These are phyloP conservation scores for Zaprionus kolodkinae DNA, from an alignment of 1,140 invertebrate species.

Conservation along the genomic window DNA sequence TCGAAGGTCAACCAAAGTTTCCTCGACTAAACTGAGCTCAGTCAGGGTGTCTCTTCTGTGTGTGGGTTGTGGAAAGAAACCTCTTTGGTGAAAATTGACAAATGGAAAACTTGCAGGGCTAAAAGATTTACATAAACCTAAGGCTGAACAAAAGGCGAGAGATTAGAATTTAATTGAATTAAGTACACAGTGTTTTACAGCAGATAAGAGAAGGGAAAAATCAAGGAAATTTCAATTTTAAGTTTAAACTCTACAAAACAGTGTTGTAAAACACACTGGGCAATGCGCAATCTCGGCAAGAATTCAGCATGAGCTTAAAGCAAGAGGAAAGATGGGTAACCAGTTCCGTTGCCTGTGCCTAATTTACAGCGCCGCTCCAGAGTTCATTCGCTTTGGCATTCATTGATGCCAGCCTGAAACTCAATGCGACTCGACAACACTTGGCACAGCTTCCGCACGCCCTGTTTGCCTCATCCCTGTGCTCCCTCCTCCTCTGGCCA, in stretches of 20 bases:
- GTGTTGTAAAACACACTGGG: not conserved
- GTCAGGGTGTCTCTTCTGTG: too few species aligned
- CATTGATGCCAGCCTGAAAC: conserved; percentile 51
- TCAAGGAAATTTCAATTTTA: not conserved
- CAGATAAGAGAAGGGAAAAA: too few species aligned
- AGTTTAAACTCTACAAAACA: not conserved
- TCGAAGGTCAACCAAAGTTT: conserved; percentile 27
- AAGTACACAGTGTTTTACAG: not conserved
- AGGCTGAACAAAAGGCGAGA: not conserved
- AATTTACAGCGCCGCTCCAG: conserved; percentile 57
- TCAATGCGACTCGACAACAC: conserved; percentile 13
- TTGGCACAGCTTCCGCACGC: not conserved
- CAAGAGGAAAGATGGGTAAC: not conserved
- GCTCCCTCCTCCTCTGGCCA: not conserved
- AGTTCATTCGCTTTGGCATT: conserved; percentile 75
- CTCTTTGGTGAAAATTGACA: not conserved
- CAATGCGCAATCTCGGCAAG: not conserved
- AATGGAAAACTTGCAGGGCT: conserved; percentile 12
- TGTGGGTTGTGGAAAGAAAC: not conserved
- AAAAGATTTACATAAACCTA: conserved; percentile 3
- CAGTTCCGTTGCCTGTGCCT: conserved; percentile 32
- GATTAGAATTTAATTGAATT: not conserved
- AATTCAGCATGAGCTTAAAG: not conserved
- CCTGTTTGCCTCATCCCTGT: not conserved
- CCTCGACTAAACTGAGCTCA: not conserved